Conservation (phyloP, 2,888 invertebrate genomes). For the Nipponacmea schrenckii region DNA sequence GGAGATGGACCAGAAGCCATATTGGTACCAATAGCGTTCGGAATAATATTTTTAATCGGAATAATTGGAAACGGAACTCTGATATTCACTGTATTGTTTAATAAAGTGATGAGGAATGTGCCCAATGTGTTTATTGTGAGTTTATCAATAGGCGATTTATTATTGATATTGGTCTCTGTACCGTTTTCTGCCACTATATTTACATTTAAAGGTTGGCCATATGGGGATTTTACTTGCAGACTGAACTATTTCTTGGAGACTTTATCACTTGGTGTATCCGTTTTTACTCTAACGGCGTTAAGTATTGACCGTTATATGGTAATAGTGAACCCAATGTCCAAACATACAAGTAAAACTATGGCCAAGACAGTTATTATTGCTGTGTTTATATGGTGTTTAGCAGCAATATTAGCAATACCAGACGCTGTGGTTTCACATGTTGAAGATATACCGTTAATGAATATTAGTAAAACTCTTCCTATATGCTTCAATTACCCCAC, state of each 20-base stretch:
- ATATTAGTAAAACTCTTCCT: conserved; percentile 10
- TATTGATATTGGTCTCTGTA: conserved; percentile 83
- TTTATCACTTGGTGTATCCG: conserved; percentile 90
- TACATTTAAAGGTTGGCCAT: conserved; percentile 89
- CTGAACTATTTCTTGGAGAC: conserved; percentile 87
- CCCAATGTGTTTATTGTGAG: conserved; percentile 87
- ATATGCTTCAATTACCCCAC: conserved; percentile 45
- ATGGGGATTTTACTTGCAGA: conserved; percentile 81
- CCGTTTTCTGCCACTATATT: conserved; percentile 87
- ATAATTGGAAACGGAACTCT: conserved; percentile 85
- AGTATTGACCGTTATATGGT: conserved; percentile 92
- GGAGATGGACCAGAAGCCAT: conserved; percentile 71
- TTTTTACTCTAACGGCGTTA: conserved; percentile 89
- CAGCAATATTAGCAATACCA: conserved; percentile 81
- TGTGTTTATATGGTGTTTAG: conserved; percentile 73
- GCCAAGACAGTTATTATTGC: conserved; percentile 77
- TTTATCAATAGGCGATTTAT: conserved; percentile 84
- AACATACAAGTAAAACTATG: conserved; percentile 77
- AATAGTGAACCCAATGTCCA: conserved; percentile 87
- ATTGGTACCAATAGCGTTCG: conserved; percentile 83
- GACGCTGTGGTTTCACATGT: conserved; percentile 71
- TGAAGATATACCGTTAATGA: background rate
- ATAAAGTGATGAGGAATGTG: conserved; percentile 85
- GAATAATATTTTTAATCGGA: conserved; percentile 83
- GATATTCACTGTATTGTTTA: conserved; percentile 81